Evolutionary conservation across 2,888 invertebrate genomes (phyloP), one percentile per base, ranked within the genome.

Genomic region (Meghimatium bilineatum): DNA sequence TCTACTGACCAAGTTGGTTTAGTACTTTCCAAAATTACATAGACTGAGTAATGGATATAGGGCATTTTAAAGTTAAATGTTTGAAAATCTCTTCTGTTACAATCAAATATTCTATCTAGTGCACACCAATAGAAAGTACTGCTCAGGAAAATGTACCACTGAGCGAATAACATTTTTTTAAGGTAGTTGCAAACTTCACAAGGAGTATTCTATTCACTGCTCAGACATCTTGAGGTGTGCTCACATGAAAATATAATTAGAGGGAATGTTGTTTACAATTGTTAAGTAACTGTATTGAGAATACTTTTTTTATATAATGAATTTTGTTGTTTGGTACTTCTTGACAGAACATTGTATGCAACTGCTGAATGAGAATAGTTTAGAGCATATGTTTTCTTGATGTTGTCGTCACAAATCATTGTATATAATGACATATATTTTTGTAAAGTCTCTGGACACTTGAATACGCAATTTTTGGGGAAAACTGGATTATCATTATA

Each of bases 371-470:
- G 3, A 63, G n/a, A 10, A n/a, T 23, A 49, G 49, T 52, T 32
- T 32, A 75, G n/a, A n/a, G 32, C n/a, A 52, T 49, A 23, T 32
- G n/a, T 23, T n/a, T 20, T 75, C 32, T 20, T 29, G 23, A 2
- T 52, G 12, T 56, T 29, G 10, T 52, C 44, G 12, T 74, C 36
- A 78, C 78, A 78, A 60, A 26, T 44, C 34, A 56, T 78, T 66
- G 29, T 44, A 29, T 38, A 67, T 75, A 6, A 20, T 49, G n/a
- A 32, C 75, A 75, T 75, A 52, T 75, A 75, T 75, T 75, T 75
- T 75, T 75, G 44, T 75, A 75, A 49, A 74, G 72, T 52, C 52
- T 67, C 26, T 34, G 67, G 67, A 67, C 66, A 66, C 17, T 67
- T 67, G 34, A 67, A 67, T 67, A 67, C 32, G 34, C 67, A 67